Evolutionary conservation across 2,113 vertebrate species (phyloP).

Genomic region (Poecilia latipinna): DNA sequence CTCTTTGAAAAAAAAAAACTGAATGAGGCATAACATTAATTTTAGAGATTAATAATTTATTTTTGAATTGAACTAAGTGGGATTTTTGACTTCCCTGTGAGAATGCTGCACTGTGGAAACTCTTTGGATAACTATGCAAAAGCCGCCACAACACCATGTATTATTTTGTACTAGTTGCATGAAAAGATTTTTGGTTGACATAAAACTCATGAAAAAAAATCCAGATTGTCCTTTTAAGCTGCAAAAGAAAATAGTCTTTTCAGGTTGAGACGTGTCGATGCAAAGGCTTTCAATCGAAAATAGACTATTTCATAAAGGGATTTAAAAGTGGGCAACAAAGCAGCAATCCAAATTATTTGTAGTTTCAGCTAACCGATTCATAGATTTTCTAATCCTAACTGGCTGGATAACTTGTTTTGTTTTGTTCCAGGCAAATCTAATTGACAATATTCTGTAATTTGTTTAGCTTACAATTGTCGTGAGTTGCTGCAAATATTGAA

Average conservation of each 20-base stretch:
- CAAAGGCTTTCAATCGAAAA: no score
- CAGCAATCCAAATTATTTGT: background rate
- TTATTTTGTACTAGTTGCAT: background rate
- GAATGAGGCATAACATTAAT: no score
- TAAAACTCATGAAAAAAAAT: background rate
- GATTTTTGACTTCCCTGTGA: no score
- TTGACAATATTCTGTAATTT: background rate
- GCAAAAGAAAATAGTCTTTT: no score
- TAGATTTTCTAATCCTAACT: background rate
- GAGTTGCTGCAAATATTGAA: background rate
- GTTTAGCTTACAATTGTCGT: background rate
- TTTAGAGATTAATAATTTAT: no score
- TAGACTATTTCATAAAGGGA: no score
- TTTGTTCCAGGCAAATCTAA: background rate
- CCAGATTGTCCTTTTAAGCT: background rate
- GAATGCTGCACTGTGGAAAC: no score
- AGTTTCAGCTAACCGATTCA: background rate
- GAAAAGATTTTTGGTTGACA: background rate
- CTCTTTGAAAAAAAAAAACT: no score
- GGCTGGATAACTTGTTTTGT: background rate
- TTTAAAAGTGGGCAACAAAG: background rate
- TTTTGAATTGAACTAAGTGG: no score
- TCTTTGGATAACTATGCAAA: no score
- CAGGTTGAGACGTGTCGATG: no score
- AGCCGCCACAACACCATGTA: background rate